Evolutionary conservation across 2,113 vertebrate species (phyloP).

Genomic region (Uropsilus gracilis): DNA sequence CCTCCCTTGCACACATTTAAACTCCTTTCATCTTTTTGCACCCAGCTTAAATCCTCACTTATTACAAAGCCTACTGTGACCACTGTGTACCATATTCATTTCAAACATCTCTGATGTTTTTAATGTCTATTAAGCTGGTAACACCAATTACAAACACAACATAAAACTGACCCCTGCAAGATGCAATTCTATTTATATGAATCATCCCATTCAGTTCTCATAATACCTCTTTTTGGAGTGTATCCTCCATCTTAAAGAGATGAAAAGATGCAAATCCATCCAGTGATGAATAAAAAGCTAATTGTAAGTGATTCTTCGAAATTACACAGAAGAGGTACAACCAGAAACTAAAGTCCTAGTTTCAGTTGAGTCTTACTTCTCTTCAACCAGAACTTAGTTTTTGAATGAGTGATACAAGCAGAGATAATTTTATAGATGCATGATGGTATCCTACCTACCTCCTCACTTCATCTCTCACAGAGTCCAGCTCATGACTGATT

Average conservation of each 20-base stretch:
- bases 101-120: neutral
- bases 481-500: neutral
- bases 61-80: neutral
- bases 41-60: neutral
- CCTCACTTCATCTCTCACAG: neutral
- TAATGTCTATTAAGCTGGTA: neutral
- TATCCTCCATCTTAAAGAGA: neutral
- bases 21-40: neutral
- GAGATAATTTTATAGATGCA: neutral
- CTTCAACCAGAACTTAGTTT: neutral
- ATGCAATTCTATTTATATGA: neutral
- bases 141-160: neutral
- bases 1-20: neutral
- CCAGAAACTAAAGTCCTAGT: neutral
- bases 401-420: neutral
- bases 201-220: neutral
- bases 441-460: rapidly evolving
- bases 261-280: neutral
- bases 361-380: neutral
- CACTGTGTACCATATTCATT: neutral
- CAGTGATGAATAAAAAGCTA: neutral
- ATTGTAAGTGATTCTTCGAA: neutral
- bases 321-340: neutral
- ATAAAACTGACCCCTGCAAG: neutral
- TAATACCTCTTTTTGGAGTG: neutral